A percentile compares a stretch with the other conserved stretches of the same genome.
These are phyloP conservation scores for Loxodonta africana DNA, from an alignment of 2,113 vertebrate genomes.

Conservation along the genomic window DNA sequence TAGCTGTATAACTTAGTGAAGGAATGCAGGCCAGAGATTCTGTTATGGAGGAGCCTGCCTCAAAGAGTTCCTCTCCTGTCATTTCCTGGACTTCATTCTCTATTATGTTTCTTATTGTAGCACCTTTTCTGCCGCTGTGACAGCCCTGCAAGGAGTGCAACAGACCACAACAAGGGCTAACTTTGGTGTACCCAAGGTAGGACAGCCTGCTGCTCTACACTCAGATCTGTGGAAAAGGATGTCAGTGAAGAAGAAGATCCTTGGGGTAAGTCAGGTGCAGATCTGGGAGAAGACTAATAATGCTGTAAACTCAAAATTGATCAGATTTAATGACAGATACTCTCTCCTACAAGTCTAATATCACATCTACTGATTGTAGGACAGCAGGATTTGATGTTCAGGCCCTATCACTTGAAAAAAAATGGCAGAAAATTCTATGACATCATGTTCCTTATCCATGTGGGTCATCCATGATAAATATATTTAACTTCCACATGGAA, in stretches of 20 bases:
- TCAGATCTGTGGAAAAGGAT: background rate
- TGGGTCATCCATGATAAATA: background rate
- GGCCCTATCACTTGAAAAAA: background rate
- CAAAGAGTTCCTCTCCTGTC: background rate
- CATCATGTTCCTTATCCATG: background rate
- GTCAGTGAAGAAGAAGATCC: constrained; percentile 56
- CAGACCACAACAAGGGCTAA: background rate
- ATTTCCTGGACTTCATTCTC: background rate
- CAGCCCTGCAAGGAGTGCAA: background rate
- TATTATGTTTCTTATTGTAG: constrained; percentile 29
- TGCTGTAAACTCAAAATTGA: background rate
- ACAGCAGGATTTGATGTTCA: background rate
- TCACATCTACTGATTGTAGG: background rate
- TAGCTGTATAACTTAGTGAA: background rate
- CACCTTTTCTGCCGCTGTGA: background rate
- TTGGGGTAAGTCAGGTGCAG: constrained; percentile 54
- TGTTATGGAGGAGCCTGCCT: background rate
- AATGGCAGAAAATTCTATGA: background rate
- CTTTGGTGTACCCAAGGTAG: background rate
- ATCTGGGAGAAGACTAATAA: background rate
- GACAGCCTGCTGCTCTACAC: background rate
- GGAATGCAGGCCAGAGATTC: background rate
- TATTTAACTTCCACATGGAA: background rate
- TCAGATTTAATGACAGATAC: background rate
- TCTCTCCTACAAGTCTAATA: background rate